Conservation (phyloP, 1,140 invertebrate species). For the Aphis gossypii region DNA sequence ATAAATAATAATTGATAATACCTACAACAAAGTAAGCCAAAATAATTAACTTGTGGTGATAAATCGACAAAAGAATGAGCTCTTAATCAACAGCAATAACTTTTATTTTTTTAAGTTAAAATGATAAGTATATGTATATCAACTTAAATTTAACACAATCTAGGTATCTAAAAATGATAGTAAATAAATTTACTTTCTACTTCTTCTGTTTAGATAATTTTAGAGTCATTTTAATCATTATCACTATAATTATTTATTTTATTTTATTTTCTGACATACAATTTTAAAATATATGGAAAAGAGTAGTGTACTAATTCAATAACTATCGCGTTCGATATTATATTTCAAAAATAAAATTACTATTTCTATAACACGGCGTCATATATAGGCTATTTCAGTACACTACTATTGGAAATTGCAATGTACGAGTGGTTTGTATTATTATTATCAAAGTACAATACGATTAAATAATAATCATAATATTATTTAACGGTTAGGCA, state of each 20-base stretch:
- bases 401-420: neutral
- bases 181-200: no score
- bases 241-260: neutral
- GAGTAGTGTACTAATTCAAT: neutral
- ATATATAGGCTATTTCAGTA: neutral
- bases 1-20: no score
- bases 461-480: neutral
- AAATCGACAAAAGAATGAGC: no score
- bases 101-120: no score
- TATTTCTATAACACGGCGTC: neutral
- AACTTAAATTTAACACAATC: no score
- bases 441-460: neutral
- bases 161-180: no score
- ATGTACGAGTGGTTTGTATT: neutral
- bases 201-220: no score
- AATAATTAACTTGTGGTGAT: no score
- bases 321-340: neutral
- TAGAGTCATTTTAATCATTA: no score
- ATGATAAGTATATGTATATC: no score
- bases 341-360: neutral
- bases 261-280: neutral
- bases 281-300: neutral
- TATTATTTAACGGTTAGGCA: neutral
- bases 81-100: no score
- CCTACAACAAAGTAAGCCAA: no score